Evolutionary conservation across 30 jellyfish, hydroid and myxozoan genomes (phyloP), one percentile per base, ranked within the genome.

Genomic region (Cassiopea andromeda): DNA sequence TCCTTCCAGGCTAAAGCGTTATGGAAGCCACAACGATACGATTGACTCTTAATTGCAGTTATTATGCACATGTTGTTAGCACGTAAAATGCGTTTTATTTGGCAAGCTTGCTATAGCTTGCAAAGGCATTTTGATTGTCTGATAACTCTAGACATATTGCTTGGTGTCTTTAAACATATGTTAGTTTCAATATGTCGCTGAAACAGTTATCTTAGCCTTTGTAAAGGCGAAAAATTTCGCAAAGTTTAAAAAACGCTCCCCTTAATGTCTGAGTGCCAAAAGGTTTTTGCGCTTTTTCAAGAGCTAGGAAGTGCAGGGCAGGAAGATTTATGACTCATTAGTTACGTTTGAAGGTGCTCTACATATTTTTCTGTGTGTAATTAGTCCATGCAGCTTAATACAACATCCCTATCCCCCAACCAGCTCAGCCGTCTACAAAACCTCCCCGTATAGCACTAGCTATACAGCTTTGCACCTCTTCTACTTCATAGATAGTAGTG

Each of bases 81-180:
- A 64, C 43, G 27, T 75, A 38, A 6, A 75, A 75, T 17, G 83
- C 46, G 83, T 75, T 75, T 75, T 69, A 75, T 75, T 75, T 38
- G 8, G 68, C 66, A 6, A 75, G 83, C 44, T 75, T 43, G 46
- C 1, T 3, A 46, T 75, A 44, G 83, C 83, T 75, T 75, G 12
- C 44, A 44, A 1, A 38, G 67, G 66, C 83, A 75, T 9, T 64
- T 6, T 70, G 54, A 15, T 54, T 70, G 79, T 70, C 1, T 70
- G 79, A 7, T 70, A 70, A 10, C 50, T 70, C 54, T n/a, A 70
- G 79, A 70, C 79, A 70, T 70, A 54, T 70, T 70, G 16, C 79
- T 54, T 14, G 7, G 54, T 70, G 79, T 70, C 79, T 70, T 19
- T 3, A 70, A 27, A 27, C 38, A 70, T 19, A 70, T 43, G 79